A percentile compares a stretch with the other conserved stretches of the same genome.
Conservation (phyloP, 2,888 invertebrate genomes). For the Pheosia gnoma region DNA sequence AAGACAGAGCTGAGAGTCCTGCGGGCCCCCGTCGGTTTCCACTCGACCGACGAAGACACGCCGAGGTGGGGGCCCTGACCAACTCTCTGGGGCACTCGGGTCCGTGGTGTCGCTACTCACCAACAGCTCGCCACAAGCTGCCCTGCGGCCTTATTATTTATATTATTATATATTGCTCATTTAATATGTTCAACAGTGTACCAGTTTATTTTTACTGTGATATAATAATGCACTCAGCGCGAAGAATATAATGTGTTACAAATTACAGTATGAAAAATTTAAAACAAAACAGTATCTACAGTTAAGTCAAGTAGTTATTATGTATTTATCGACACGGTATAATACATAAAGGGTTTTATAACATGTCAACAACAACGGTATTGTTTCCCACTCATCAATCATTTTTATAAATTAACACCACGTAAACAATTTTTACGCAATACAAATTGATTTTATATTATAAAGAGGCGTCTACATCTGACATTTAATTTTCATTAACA, state of each 20-base stretch:
- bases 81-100: too few species aligned
- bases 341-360: background rate
- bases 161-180: too few species aligned
- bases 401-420: background rate
- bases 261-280: slow-evolving; percentile 3
- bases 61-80: too few species aligned
- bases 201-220: slow-evolving; percentile 35
- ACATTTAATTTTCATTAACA: background rate
- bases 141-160: too few species aligned
- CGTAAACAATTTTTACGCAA: slow-evolving; percentile 18
- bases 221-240: slow-evolving; percentile 36
- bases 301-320: background rate
- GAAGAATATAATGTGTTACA: slow-evolving; percentile 33
- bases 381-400: background rate
- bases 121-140: too few species aligned
- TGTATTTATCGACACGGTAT: background rate
- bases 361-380: background rate
- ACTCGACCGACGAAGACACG: too few species aligned
- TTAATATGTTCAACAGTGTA: slow-evolving; percentile 11
- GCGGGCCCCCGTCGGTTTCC: too few species aligned
- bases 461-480: slow-evolving; percentile 3
- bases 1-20: too few species aligned
- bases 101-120: too few species aligned
- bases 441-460: slow-evolving; percentile 9
- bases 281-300: too few species aligned